Evolutionary conservation across 2,888 invertebrate species (phyloP), one percentile per base, ranked within the genome.

Genomic region (Germaria angustata): DNA sequence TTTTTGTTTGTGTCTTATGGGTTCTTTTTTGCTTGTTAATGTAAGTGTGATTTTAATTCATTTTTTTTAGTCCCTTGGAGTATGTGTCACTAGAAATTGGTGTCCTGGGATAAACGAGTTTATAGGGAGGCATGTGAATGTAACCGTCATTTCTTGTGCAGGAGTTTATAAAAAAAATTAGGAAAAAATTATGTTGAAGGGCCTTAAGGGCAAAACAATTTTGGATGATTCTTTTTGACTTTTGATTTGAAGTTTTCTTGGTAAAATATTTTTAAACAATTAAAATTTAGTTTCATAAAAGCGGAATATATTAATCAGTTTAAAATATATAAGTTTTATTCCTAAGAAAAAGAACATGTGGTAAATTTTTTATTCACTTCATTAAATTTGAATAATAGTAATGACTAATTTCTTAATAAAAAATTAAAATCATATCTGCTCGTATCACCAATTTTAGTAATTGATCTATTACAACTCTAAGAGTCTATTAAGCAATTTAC

Each of bases 41-140:
- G 66, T 34, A 7, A 46, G 34, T 46, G 44, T 51, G 41, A 77
- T 34, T 77, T 69, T 44, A 69, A 53, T 46, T 69, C 28, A 55
- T 63, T 65, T 53, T 39, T 41, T 15, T 34, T 49, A 55, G 66
- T 66, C 79, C 82, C 71, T 78, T 55, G 73, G 68, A 69, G 78
- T 63, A 44, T 69, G 78, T 81, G 73, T 73, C 81, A 73, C 68
- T 57, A 49, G 34, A 78, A 78, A 77, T 81, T 81, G 68, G 68
- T 73, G 59, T 77, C 46, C 36, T 77, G 81, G 72, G 76, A 81
- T 41, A 39, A 34, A 34, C 24, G 24, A 39, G 36, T 17, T 36
- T 13, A 3, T n/a, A 22, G 24, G 59, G 46, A 55, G 20, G 17
- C 36, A 34, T 57, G 39, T 57, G 46, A 59, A 9, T 51, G 11